Base-by-base conservation (phyloP, 2,113 vertebrate species). In the Baryphthengus martii region DNA sequence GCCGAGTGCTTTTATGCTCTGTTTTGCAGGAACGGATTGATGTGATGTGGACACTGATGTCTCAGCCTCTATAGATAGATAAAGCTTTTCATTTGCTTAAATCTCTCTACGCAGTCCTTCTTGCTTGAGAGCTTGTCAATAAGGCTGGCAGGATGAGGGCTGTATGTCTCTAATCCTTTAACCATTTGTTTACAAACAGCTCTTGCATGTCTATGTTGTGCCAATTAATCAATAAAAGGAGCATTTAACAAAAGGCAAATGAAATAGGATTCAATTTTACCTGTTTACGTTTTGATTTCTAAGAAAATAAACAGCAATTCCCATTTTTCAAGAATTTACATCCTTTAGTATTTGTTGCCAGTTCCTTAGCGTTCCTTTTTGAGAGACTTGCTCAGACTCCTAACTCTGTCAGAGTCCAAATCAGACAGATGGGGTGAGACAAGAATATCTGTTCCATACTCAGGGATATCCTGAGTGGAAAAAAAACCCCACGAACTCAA, bases 81-180 rank as follows among this genome's bases (percentile, higher is more conserved):
- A 97, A 97, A 90, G 90, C 65, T 70, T 83, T 96, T 74, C 26
- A 61, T 98, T 97, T 76, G 78, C 85, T 33, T 97, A 96, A 97
- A 97, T 97, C 96, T 90, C 83, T 42, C 91, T 93, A 91, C 96
- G 95, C 96, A 94, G 86, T 84, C 91, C 95, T 93, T 79, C 73
- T 80, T 97, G 96, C 97, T 97, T 97, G 95, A 90, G 93, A 95
- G 93, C 65, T 88, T 55, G 6, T 97, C 95, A 96, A 94, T 97
- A 97, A 96, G 87, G 65, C 70, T 97, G 94, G 21, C 85, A 89
- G 85, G 55, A 42, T 85, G 81, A 90, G 84, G 95, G 63, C 85
- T 96, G 77, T 87, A 81, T 91, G 93, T 97, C 98, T 97, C 94
- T 85, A 88, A 95, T 93, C 77, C 87, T 95, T 95, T 96, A 85